phyloP scores from a whole-genome alignment of 2,888 invertebrate genomes.

The Periphyllus acericola region DNA sequence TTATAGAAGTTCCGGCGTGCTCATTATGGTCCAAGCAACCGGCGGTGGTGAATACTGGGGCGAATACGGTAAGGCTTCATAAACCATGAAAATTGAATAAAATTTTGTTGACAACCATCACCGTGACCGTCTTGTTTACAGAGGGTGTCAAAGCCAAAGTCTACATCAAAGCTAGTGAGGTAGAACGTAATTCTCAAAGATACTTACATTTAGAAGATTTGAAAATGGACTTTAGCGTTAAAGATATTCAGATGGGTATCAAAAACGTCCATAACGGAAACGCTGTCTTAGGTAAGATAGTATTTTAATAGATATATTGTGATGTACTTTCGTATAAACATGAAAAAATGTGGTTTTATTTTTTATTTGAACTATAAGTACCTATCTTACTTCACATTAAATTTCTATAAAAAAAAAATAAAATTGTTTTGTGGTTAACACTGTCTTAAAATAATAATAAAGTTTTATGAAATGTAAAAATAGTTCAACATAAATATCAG shows the following conservation, averaged over 20 bases:
- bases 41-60: conserved; percentile 92
- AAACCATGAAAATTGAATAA: background rate
- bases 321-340: no score
- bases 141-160: conserved; percentile 86
- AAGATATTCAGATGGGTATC: conserved; percentile 85
- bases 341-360: no score
- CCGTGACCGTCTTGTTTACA: conserved; percentile 66
- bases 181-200: conserved; percentile 72
- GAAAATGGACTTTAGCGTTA: conserved; percentile 87
- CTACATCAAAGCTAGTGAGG: conserved; percentile 77
- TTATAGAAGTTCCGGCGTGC: conserved; percentile 82
- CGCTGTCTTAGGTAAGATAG: conserved; percentile 78
- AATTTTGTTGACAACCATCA: background rate
- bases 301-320: no score
- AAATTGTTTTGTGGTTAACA: no score
- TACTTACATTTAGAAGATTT: conserved; percentile 79
- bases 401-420: no score
- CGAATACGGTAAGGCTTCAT: conserved; percentile 76
- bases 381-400: no score
- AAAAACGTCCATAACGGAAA: conserved; percentile 85
- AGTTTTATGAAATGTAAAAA: no score
- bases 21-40: conserved; percentile 83
- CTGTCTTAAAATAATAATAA: no score
- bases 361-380: no score
- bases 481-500: no score